phyloP scores from a whole-genome alignment of 2,888 invertebrate species.

The Amphipoea lucens region DNA sequence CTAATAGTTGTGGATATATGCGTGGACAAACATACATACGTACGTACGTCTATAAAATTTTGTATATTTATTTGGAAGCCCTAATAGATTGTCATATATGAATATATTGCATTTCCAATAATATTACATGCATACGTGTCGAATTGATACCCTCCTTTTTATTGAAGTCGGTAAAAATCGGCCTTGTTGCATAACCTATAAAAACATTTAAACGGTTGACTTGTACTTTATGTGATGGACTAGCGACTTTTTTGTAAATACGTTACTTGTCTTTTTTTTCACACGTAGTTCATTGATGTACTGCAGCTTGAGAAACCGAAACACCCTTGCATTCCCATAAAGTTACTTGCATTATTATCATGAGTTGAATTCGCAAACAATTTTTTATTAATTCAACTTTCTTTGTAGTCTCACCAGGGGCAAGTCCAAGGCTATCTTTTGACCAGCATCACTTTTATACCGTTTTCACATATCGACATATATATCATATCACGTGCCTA shows the following conservation, averaged over 20 bases:
- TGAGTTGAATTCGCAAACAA: background rate
- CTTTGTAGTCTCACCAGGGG: background rate
- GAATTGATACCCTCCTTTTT: too few relatives aligned
- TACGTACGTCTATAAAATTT: too few relatives aligned
- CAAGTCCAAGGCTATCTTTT: background rate
- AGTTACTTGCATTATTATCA: background rate
- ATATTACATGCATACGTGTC: too few relatives aligned
- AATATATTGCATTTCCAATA: too few relatives aligned
- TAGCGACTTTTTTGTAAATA: background rate
- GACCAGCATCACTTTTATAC: background rate
- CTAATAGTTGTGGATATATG: too few relatives aligned
- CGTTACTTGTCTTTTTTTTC: background rate
- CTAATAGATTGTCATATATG: too few relatives aligned
- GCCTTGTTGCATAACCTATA: background rate
- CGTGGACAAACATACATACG: too few relatives aligned
- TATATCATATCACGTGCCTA: background rate
- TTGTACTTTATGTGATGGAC: background rate
- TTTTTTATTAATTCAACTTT: background rate
- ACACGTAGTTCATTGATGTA: too few relatives aligned
- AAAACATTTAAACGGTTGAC: background rate
- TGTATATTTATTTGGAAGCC: too few relatives aligned
- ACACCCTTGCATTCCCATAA: background rate
- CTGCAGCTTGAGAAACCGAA: background rate
- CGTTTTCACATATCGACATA: background rate
- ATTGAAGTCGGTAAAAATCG: background rate